A percentile compares a stretch with the other conserved stretches of the same genome.
Conservation (phyloP, 2,113 vertebrate genomes). For the Pluvialis apricaria region DNA sequence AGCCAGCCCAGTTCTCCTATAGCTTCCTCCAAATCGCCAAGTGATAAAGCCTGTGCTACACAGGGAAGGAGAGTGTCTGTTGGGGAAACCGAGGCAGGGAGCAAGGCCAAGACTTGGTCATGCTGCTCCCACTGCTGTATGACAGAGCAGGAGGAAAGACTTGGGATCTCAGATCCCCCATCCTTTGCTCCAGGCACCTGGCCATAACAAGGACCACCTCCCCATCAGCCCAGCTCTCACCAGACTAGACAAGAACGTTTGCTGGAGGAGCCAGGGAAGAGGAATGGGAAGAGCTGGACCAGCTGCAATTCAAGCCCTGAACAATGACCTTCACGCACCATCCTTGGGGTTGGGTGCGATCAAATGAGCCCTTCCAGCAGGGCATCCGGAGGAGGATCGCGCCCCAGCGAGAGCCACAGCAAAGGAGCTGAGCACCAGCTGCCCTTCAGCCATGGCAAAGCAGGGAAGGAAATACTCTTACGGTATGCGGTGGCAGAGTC, state of each 20-base stretch:
- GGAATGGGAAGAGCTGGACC: neutral
- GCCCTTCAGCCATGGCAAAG: rapidly evolving
- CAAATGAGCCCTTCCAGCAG: neutral
- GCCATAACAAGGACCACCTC: neutral
- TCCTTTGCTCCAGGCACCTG: neutral
- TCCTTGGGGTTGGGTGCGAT: neutral
- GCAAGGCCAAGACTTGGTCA: neutral
- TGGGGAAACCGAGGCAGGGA: neutral
- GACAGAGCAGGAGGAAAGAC: neutral
- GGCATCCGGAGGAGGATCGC: neutral
- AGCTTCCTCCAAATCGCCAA: neutral
- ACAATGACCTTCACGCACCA: neutral
- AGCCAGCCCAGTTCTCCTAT: neutral
- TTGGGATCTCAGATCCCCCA: neutral
- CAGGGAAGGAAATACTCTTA: constrained; percentile 64
- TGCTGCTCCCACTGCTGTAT: neutral
- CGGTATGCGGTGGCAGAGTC: constrained; percentile 95
- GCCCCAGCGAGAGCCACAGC: neutral
- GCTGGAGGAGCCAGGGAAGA: neutral
- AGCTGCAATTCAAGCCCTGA: neutral
- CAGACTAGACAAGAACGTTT: neutral
- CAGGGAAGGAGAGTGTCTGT: neutral
- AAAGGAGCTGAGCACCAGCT: neutral
- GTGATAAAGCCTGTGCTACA: neutral
- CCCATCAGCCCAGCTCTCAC: neutral